Evolutionary conservation across 2,797 vertebrate species (phyloP), one percentile per base, ranked within the genome.

Genomic region (Smutsia gigantea): DNA sequence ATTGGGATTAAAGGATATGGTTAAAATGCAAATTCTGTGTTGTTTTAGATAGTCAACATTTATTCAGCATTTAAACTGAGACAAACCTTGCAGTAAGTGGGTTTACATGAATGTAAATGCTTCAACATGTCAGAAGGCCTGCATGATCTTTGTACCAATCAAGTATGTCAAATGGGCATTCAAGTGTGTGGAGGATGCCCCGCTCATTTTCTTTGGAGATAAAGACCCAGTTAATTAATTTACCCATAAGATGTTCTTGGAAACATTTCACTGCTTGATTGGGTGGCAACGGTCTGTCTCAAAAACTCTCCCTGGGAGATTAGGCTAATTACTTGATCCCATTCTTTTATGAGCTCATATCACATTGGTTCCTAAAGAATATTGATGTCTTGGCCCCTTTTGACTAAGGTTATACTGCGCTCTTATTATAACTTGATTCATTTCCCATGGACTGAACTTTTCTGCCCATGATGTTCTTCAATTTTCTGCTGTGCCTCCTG

Each of bases 401-500:
- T 81, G 51, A 66, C 51, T 90, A 14, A 69, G 39, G 13, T 87
- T 86, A n/a, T 87, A 17, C 42, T 82, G 64, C 39, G 74, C 19
- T 57, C 17, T 75, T 87, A 7, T 88, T 88, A 89, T 78, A 53
- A 15, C n/a, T 83, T 68, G 19, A 57, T 77, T 94, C 55, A 81
- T 85, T 95, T 84, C 29, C 61, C 39, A 64, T 57, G 31, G 79
- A 84, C 13, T 93, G 34, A 49, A 63, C 3, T 25, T 78, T 66
- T 46, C 31, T 11, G 31, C 37, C 77, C 5, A 12, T 34, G 15
- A 59, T 53, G 6, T 46, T 27, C 37, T 87, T 90, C 34, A 64
- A 25, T 88, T 92, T 95, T 95, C 87, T 91, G 14, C 57, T n/a
- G 5, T 49, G 46, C 71, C 49, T 87, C 74, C 29, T 63, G 63